Conservation (phyloP, 2,888 invertebrate species). For the Eudemis profundana region DNA sequence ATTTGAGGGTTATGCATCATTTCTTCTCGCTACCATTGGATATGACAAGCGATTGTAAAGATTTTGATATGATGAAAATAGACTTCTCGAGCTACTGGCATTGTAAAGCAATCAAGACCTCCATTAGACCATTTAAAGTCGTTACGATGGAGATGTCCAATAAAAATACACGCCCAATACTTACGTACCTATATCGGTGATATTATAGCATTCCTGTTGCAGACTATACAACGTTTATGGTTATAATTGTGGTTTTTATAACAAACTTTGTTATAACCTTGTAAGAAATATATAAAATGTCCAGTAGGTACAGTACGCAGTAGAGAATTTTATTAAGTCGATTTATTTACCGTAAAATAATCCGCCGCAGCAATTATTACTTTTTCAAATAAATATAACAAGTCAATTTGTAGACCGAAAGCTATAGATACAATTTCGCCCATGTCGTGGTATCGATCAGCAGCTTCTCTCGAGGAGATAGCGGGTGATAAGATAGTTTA, state of each 20-base stretch:
- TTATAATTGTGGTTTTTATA: not conserved
- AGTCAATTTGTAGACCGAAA: constrained; percentile 20
- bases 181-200: constrained; percentile 6
- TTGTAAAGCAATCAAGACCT: constrained; percentile 78
- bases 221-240: not conserved
- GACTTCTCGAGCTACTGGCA: constrained; percentile 52
- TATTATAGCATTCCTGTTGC: not conserved
- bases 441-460: constrained; percentile 64
- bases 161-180: constrained; percentile 55
- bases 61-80: constrained; percentile 31
- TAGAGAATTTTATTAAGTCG: too few relatives aligned
- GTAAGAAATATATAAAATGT: too few relatives aligned
- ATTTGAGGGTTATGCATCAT: not conserved
- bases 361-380: too few relatives aligned
- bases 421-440: constrained; percentile 27
- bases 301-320: too few relatives aligned
- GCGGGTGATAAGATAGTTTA: constrained; percentile 75
- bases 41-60: constrained; percentile 10
- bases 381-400: too few relatives aligned
- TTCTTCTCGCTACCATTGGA: not conserved
- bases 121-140: constrained; percentile 77
- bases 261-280: not conserved
- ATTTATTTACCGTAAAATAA: too few relatives aligned
- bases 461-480: constrained; percentile 68
- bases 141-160: constrained; percentile 65